Evolutionary conservation across 2,888 invertebrate species (phyloP), one percentile per base, ranked within the genome.

Genomic region (Caprella mutica): DNA sequence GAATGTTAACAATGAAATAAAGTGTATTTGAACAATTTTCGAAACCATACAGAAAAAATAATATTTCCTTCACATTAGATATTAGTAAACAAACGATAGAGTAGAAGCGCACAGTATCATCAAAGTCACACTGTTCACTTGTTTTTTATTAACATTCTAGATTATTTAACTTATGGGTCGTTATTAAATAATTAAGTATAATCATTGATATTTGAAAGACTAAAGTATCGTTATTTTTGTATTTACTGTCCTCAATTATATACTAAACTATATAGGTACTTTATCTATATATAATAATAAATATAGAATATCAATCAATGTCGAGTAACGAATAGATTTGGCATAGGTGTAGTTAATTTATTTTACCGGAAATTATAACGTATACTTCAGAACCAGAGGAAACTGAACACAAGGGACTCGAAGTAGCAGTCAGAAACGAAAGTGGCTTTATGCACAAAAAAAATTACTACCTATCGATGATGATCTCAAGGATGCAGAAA

Each of bases 101-200:
- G 1, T 26, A 30, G 3, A 12, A 9, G 19, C 14, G 3, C 30
- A n/a, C 19, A 5, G 14, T 17, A 33, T 14, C 5, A 17, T 50
- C 46, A 12, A 23, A 12, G 24, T 21, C 46, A 12, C 46, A 12
- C 46, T 21, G 24, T 46, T 27, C 26, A 23, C 26, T 27, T 48
- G 26, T 48, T 27, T 48, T 27, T 48, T 27, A 26, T 27, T 23
- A 23, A 12, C 48, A 12, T 27, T 23, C 48, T 23, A 23, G 17
- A 9, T 30, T 27, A 44, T 52, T 24, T 29, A 52, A 24, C 23
- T 52, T 19, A 43, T 44, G 27, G 14, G 42, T 44, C 44, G 35
- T 43, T 44, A 24, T 17, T 33, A 51, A 44, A 26, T 30, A 24
- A 3, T 19, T 2, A 50, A n/a, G 35, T 35, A 52, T 6, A 52